Base-by-base conservation (phyloP, 2,888 invertebrate species). In the Zeuzera pyrina region DNA sequence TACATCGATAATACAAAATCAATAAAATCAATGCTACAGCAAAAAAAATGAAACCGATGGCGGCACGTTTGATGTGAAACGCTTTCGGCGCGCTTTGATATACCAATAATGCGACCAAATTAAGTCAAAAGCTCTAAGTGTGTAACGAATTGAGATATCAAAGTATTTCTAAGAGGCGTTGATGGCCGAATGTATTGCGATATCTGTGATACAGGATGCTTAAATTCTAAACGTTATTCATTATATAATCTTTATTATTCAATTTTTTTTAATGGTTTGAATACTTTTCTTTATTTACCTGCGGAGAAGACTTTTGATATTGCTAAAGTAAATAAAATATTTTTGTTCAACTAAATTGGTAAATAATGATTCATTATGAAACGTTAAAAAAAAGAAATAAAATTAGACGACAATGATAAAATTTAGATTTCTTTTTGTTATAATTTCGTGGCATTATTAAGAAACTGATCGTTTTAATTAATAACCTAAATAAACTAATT, bases 81-180 rank as follows among this genome's bases (percentile, higher is more conserved):
- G 62, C 58, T 57, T 57, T 66, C 78, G 78, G 79, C 65, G 35
- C 52, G 61, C 73, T 79, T 79, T 79, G 73, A 79, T 69, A 58
- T 35, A 30, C 26, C 27, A 23, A 78, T 79, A 79, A 79, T 73
- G 74, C 35, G 35, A 33, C 34, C 35, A 39, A 81, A 78, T 77
- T 73, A 73, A 81, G 76, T 78, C 78, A 78, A 77, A 63, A 28
- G 63, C 63, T 63, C 68, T 73, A 71, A 77, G 65, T 62, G 78
- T 76, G 76, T 77, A 77, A 76, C 81, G 78, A 83, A 83, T 83
- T 60, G 68, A 74, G 60, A 49, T 76, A 77, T 79, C 81, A 73
- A 77, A 78, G 73, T 76, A 72, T 77, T 72, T 66, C 68, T 70
- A 66, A 53, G 58, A 56, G 49, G 51, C 59, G 60, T 55, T 60